These are phyloP conservation scores for Psix sp. DNA, from an alignment of 1,140 invertebrate genomes.

Conservation along the genomic window DNA sequence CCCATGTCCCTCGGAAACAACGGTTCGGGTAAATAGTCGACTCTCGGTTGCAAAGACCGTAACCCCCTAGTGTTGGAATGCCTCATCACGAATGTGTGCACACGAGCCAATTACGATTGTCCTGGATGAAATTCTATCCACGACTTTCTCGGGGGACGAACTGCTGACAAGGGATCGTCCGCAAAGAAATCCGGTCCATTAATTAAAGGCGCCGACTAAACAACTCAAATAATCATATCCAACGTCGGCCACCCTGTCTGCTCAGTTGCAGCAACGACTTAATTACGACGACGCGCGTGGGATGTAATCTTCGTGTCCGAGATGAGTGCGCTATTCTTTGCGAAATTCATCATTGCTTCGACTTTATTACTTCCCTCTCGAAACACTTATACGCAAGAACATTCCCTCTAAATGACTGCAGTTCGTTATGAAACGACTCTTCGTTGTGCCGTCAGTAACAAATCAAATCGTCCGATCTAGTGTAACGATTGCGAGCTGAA, in stretches of 20 bases:
- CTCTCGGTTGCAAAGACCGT: conserved; percentile 22
- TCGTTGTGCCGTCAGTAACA: too few relatives aligned
- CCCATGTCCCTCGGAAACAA: conserved; percentile 14
- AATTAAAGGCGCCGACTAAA: conserved; percentile 39
- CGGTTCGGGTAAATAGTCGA: conserved; percentile 40
- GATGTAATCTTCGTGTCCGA: too few relatives aligned
- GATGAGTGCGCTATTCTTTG: too few relatives aligned
- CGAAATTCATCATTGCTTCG: too few relatives aligned
- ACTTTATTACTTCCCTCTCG: too few relatives aligned
- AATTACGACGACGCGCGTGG: conserved; percentile 13
- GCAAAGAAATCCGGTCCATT: conserved; percentile 41
- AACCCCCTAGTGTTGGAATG: conserved; percentile 34
- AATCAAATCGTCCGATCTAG: too few relatives aligned
- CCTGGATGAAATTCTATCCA: conserved; percentile 26
- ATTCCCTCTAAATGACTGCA: too few relatives aligned
- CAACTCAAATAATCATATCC: conserved; percentile 34
- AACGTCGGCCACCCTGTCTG: conserved; percentile 19
- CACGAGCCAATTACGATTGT: conserved; percentile 41
- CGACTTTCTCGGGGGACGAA: conserved; percentile 25
- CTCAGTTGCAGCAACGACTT: conserved; percentile 14
- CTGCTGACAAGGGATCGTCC: conserved; percentile 26
- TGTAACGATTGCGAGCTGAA: background rate
- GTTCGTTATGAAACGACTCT: too few relatives aligned
- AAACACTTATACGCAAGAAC: too few relatives aligned
- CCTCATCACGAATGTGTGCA: conserved; percentile 15